A percentile compares a stretch with the other conserved stretches of the same genome.
Evolutionary conservation across 2,113 vertebrate species (phyloP).

Genomic region (Prochilodus magdalenae): DNA sequence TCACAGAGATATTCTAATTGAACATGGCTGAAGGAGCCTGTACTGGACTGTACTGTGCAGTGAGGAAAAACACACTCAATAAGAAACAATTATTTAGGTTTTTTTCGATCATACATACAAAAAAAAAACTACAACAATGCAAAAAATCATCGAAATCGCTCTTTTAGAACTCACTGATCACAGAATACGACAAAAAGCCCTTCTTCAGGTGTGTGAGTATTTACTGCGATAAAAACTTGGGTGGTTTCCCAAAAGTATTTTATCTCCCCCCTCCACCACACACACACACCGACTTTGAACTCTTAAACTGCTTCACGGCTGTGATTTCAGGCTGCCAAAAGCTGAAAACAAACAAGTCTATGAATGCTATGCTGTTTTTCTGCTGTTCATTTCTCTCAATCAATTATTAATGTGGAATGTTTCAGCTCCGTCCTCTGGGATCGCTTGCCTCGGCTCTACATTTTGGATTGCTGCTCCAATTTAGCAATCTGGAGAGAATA

Average conservation of each 20-base stretch:
- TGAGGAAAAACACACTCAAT: no score
- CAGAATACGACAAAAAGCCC: background rate
- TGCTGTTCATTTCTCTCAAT: constrained; percentile 30
- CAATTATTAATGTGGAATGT: constrained; percentile 34
- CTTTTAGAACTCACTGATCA: background rate
- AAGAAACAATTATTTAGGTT: no score
- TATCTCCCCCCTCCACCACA: no score
- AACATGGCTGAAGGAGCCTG: no score
- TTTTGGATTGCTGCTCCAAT: constrained; percentile 58
- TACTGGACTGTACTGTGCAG: no score
- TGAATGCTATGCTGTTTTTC: background rate
- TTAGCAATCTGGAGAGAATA: constrained; percentile 57
- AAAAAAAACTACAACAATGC: background rate
- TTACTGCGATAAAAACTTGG: background rate
- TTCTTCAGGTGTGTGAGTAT: background rate
- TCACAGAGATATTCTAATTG: no score
- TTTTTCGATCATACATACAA: background rate
- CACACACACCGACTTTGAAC: constrained; percentile 9
- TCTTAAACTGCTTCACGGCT: constrained; percentile 17
- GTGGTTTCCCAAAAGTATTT: background rate
- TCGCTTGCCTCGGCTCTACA: constrained; percentile 5
- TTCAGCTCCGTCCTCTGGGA: constrained; percentile 31
- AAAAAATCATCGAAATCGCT: background rate
- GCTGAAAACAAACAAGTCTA: constrained; percentile 32
- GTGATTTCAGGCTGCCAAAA: constrained; percentile 32